Evolutionary conservation across 2,888 invertebrate genomes (phyloP), one percentile per base, ranked within the genome.

Genomic region (Ptilodon capucinus): DNA sequence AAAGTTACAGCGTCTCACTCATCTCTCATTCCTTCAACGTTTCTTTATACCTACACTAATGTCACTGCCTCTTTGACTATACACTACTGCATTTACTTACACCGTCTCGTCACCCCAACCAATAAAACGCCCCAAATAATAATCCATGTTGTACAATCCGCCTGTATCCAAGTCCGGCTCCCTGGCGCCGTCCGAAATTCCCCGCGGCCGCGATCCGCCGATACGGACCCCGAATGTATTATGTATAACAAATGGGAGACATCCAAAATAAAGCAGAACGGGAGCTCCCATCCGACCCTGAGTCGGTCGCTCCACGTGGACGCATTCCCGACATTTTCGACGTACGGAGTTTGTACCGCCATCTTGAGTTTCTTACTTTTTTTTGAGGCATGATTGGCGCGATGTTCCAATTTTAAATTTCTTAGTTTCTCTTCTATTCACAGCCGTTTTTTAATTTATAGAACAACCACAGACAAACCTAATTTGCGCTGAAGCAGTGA

Each of bases 181-280:
- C 76, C 78, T 90, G 89, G 89, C 90, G 90, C 87, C 87, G 88
- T 76, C 83, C 79, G 70, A 85, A 85, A 89, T 88, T 84, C 86
- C 77, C 84, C 79, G 79, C 81, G 76, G 81, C 64, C 73, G 85
- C 85, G 89, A 90, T 90, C 79, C 81, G 72, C 79, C 80, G 88
- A 90, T 89, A 89, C 79, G 83, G 75, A 63, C 79, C 79, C 77
- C 74, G 84, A 84, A 89, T 88, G 88, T 86, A 86, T 90, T 84
- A 89, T 90, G 89, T 91, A 91, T 91, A 87, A 91, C 90, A 90
- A 89, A 91, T 91, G 89, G 86, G 84, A 86, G 81, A 87, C 86
- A 89, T 86, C 82, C 84, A 83, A 88, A 90, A 90, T 89, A 89
- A 89, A 88, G 79, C 81, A 79, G 63, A 70, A 64, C 67, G 55